A percentile compares a stretch with the other conserved stretches of the same genome.
Evolutionary conservation across 2,113 vertebrate genomes (phyloP).

Genomic region (Nothocercus julius): DNA sequence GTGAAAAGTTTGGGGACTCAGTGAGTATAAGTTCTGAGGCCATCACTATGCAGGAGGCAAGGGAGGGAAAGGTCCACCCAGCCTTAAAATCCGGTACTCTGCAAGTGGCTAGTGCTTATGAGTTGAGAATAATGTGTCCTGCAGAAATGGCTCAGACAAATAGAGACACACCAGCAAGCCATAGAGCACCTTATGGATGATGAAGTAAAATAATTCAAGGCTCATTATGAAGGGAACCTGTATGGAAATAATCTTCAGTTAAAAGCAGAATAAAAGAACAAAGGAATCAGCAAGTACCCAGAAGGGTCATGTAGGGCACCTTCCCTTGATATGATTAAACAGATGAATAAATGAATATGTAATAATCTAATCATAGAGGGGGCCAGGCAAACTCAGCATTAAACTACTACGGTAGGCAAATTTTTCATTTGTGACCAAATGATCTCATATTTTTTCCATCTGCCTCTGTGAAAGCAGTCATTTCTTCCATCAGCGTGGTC

Average conservation of each 20-base stretch:
- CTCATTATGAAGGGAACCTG: constrained; percentile 47
- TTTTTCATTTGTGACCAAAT: constrained; percentile 69
- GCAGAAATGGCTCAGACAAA: constrained; percentile 30
- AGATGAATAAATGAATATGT: constrained; percentile 67
- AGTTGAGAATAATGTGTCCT: background rate
- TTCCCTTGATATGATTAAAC: constrained; percentile 62
- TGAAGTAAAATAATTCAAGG: constrained; percentile 52
- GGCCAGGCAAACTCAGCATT: constrained; percentile 38
- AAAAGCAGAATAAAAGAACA: constrained; percentile 53
- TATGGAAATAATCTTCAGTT: constrained; percentile 36
- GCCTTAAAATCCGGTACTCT: constrained; percentile 18
- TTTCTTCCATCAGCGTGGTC: constrained; percentile 14
- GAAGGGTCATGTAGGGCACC: constrained; percentile 51
- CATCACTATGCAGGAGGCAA: background rate
- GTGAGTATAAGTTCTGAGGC: background rate
- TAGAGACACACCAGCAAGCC: constrained; percentile 2
- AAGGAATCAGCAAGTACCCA: constrained; percentile 47
- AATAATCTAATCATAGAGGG: constrained; percentile 64
- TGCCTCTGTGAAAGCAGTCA: constrained; percentile 52
- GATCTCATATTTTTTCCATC: constrained; percentile 70
- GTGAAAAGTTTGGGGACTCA: background rate
- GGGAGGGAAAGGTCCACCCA: background rate
- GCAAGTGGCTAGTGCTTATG: background rate
- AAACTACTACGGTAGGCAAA: constrained; percentile 44
- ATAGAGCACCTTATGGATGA: constrained; percentile 34